phyloP scores from a whole-genome alignment of 2,113 vertebrate species.

The Stomatorhinus ivindoensis region DNA sequence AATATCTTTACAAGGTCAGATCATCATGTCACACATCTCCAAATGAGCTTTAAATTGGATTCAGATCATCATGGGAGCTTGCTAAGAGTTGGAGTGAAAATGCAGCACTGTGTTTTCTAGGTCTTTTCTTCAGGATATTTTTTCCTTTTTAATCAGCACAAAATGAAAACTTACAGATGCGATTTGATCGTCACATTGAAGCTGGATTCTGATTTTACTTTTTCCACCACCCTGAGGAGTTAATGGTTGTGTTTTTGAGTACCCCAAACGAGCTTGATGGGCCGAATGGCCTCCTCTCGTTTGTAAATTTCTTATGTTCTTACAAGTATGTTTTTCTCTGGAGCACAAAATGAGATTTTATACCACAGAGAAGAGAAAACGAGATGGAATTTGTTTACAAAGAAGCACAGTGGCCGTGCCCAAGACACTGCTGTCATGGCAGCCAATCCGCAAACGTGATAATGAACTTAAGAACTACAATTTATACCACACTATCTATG shows the following conservation, averaged over 20 bases:
- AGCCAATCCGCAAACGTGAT: neutral
- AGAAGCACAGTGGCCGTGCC: neutral
- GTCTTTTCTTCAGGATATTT: neutral
- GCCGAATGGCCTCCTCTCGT: no score
- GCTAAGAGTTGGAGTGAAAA: neutral
- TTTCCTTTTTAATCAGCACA: neutral
- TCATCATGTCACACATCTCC: neutral
- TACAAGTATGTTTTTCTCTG: neutral
- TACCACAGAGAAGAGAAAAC: neutral
- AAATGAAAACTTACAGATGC: neutral
- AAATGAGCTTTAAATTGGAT: constrained; percentile 18
- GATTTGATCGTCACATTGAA: neutral
- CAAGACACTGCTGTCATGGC: neutral
- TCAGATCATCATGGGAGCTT: neutral
- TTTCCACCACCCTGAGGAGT: constrained; percentile 2
- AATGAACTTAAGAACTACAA: neutral
- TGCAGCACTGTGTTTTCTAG: neutral
- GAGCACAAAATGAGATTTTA: neutral
- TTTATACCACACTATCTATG: neutral
- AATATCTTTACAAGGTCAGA: constrained; percentile 7
- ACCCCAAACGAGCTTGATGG: no score
- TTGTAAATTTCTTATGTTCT: no score
- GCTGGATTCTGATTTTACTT: neutral
- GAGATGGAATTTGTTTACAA: constrained; percentile 12
- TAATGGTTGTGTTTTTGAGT: constrained; percentile 8